These are phyloP conservation scores for Luffia ferchaultella DNA, from an alignment of 2,888 invertebrate species.

Conservation along the genomic window DNA sequence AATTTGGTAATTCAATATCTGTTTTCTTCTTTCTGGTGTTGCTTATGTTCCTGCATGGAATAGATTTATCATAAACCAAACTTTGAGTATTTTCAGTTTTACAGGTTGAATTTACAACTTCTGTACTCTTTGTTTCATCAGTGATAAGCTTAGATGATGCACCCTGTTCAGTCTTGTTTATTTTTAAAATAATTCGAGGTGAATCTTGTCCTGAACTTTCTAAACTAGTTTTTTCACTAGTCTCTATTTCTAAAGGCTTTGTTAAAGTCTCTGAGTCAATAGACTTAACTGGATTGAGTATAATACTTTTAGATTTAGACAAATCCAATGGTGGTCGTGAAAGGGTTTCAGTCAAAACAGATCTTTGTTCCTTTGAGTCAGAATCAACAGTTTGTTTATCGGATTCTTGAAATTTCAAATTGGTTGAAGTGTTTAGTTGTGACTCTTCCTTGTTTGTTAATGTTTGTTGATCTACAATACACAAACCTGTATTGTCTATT, in stretches of 20 bases:
- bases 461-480: background rate
- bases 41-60: constrained; percentile 30
- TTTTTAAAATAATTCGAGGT: constrained; percentile 70
- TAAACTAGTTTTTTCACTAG: constrained; percentile 38
- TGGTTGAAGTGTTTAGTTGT: too few relatives aligned
- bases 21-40: constrained; percentile 40
- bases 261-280: constrained; percentile 19
- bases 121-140: constrained; percentile 37
- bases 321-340: too few relatives aligned
- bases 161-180: constrained; percentile 69
- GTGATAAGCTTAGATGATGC: constrained; percentile 56
- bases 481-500: background rate
- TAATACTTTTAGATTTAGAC: too few relatives aligned
- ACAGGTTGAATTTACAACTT: background rate
- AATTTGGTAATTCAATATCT: constrained; percentile 26
- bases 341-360: too few relatives aligned
- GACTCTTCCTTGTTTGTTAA: background rate
- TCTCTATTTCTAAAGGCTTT: constrained; percentile 56
- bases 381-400: too few relatives aligned
- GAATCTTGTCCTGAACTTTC: constrained; percentile 56
- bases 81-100: constrained; percentile 16
- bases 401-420: too few relatives aligned
- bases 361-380: too few relatives aligned
- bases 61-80: constrained; percentile 33
- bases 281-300: too few relatives aligned